Conservation (phyloP, 1,140 invertebrate genomes). For the Trachymyrmex cornetzi region DNA sequence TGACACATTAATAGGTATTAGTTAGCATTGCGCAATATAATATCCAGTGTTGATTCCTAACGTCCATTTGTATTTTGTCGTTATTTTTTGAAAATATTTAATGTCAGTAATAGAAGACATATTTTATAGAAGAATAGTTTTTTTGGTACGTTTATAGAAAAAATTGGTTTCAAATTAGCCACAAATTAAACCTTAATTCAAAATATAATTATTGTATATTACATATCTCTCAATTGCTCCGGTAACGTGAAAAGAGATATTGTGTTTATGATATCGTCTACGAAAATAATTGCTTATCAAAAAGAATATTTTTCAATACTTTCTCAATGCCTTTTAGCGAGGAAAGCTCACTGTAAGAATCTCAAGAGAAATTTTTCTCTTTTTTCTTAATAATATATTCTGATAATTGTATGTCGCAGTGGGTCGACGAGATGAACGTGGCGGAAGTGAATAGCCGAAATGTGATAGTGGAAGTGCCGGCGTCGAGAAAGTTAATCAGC, state of each 20-base stretch:
- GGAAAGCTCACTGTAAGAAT: neutral
- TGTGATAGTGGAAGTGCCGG: conserved; percentile 76
- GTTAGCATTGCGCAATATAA: too few relatives aligned
- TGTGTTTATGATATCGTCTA: neutral
- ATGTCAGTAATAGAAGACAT: neutral
- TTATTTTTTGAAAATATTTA: neutral
- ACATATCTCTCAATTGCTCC: neutral
- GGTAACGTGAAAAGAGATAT: neutral
- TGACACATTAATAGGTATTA: too few relatives aligned
- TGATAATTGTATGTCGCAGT: conserved; percentile 71
- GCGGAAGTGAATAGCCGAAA: conserved; percentile 75
- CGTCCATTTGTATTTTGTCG: too few relatives aligned
- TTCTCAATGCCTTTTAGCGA: neutral
- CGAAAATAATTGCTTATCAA: neutral
- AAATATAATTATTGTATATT: neutral
- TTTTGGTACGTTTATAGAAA: neutral
- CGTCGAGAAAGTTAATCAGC: conserved; percentile 66
- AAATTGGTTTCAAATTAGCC: neutral
- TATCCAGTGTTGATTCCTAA: too few relatives aligned
- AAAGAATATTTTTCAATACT: neutral
- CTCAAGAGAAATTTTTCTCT: neutral
- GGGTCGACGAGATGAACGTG: conserved; percentile 78
- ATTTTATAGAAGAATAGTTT: neutral
- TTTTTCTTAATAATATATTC: neutral
- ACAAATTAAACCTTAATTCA: neutral